These are phyloP conservation scores for Gouania willdenowi DNA, from an alignment of 2,797 vertebrate species.

Conservation along the genomic window DNA sequence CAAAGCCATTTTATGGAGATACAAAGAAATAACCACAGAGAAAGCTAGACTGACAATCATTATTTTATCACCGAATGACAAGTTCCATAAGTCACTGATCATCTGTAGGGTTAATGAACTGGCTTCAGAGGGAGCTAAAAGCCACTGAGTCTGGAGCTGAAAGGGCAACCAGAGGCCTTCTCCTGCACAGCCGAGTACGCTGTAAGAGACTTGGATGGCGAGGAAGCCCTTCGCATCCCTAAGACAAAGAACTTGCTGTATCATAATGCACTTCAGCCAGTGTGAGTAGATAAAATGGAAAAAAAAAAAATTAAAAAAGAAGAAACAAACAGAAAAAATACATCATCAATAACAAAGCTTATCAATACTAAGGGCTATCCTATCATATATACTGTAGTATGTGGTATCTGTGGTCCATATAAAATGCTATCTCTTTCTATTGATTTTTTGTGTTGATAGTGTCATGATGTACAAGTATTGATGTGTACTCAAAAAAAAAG, in stretches of 20 bases:
- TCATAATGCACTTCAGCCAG: conserved; percentile 72
- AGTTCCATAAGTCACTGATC: conserved; percentile 59
- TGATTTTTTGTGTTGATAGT: conserved; percentile 80
- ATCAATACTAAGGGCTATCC: conserved; percentile 84
- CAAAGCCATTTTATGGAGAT: conserved; percentile 77
- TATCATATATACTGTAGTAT: conserved; percentile 79
- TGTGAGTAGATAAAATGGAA: conserved; percentile 37
- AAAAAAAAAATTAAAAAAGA: conserved; percentile 2
- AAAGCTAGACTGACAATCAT: conserved; percentile 80
- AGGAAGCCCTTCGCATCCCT: conserved; percentile 59
- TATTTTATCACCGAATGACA: conserved; percentile 62
- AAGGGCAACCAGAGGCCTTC: conserved; percentile 40
- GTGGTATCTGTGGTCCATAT: conserved; percentile 79
- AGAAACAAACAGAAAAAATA: conserved; percentile 44
- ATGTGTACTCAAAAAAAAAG: conserved; percentile 65
- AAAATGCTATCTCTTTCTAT: conserved; percentile 76
- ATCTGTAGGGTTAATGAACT: conserved; percentile 67
- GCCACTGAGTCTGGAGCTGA: conserved; percentile 47
- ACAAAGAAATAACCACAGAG: conserved; percentile 66
- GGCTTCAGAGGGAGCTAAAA: conserved; percentile 54
- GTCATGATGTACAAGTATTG: conserved; percentile 74
- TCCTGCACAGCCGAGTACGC: conserved; percentile 31
- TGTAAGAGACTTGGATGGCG: conserved; percentile 52
- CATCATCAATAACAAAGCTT: conserved; percentile 78
- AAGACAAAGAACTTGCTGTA: conserved; percentile 68